These are phyloP conservation scores for Magallana angulata DNA, from an alignment of 1,140 invertebrate species.

Conservation along the genomic window DNA sequence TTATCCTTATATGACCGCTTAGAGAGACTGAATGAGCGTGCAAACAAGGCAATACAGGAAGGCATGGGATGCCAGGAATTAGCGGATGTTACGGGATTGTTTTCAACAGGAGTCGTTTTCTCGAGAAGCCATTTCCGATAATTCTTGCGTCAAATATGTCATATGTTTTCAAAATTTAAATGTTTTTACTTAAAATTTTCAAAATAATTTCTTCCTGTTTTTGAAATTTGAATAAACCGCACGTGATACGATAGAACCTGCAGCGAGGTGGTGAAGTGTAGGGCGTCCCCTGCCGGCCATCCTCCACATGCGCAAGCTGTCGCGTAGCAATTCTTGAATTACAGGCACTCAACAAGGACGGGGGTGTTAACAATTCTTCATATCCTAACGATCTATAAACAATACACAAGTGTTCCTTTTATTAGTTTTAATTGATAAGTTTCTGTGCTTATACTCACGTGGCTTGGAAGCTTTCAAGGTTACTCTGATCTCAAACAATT, in stretches of 20 bases:
- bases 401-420: slow-evolving; percentile 15
- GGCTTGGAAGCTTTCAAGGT: not conserved
- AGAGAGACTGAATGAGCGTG: not conserved
- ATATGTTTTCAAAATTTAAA: not conserved
- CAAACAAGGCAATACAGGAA: slow-evolving; percentile 9
- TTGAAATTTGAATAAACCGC: not conserved
- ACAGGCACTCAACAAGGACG: not conserved
- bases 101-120: not conserved
- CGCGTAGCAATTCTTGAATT: slow-evolving; percentile 13
- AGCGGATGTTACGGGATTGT: too few relatives aligned
- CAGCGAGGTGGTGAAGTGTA: too few relatives aligned
- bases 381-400: slow-evolving; percentile 17
- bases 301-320: not conserved
- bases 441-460: not conserved
- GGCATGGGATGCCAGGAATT: not conserved
- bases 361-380: slow-evolving; percentile 21
- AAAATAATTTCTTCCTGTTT: not conserved
- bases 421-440: not conserved
- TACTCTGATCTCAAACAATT: too few relatives aligned
- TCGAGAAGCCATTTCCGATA: slow-evolving; percentile 31
- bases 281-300: too few relatives aligned
- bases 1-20: slow-evolving; percentile 6
- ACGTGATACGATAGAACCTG: not conserved
- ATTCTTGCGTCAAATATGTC: not conserved
- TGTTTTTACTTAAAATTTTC: not conserved